A percentile compares a stretch with the other conserved stretches of the same genome.
These are phyloP conservation scores for Rhinella marina DNA, from an alignment of 2,797 vertebrate genomes.

Conservation along the genomic window DNA sequence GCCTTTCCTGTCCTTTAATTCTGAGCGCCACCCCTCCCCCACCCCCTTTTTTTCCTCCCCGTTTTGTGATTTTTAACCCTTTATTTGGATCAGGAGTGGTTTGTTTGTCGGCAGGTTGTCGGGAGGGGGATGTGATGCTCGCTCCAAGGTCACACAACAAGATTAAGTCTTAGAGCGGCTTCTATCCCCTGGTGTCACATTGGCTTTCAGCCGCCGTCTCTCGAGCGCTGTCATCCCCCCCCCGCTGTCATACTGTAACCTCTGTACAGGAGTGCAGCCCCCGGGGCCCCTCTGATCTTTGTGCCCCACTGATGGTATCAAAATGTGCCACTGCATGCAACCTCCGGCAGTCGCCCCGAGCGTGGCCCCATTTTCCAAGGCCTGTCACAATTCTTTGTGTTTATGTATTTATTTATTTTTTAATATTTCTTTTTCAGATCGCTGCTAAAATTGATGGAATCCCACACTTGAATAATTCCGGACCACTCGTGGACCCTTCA, in stretches of 20 bases:
- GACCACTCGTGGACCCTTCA: conserved; percentile 89
- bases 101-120: not conserved
- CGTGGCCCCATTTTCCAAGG: not conserved
- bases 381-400: no score
- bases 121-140: not conserved
- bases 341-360: not conserved
- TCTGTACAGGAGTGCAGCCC: not conserved
- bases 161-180: conserved; percentile 51
- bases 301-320: not conserved
- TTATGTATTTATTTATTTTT: not conserved
- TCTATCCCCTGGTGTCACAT: conserved; percentile 52
- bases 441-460: conserved; percentile 97
- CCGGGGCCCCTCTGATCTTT: not conserved
- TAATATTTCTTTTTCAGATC: conserved; percentile 82
- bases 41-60: no score
- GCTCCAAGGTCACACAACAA: conserved; percentile 45
- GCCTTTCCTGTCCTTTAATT: no score
- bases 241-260: not conserved
- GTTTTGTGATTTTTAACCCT: no score
- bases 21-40: no score
- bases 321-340: not conserved
- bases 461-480: conserved; percentile 93
- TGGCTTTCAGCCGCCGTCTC: conserved; percentile 19
- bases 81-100: no score
- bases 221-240: not conserved